Conservation (phyloP, 1,140 invertebrate genomes). For the Aphelenchoides besseyi region DNA sequence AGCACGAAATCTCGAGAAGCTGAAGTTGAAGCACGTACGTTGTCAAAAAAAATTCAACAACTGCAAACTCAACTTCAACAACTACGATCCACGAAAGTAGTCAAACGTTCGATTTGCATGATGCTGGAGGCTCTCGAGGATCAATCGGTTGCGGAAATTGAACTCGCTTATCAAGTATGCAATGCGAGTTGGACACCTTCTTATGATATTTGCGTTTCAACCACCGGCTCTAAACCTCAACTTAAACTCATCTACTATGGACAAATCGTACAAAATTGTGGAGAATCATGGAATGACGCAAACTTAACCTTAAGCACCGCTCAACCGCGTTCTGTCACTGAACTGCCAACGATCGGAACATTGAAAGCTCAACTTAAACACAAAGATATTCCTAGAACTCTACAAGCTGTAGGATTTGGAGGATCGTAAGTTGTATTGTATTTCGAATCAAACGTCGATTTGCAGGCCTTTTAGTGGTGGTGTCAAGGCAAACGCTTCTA, state of each 20-base stretch:
- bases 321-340: conserved; percentile 63
- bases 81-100: too few relatives aligned
- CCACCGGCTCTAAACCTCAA: conserved; percentile 19
- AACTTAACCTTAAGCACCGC: conserved; percentile 63
- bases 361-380: conserved; percentile 43
- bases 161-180: conserved; percentile 63
- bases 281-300: conserved; percentile 64
- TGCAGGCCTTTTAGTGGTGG: too few relatives aligned
- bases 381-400: too few relatives aligned
- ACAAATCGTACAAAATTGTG: conserved; percentile 62
- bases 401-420: too few relatives aligned
- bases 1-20: conserved; percentile 6
- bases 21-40: conserved; percentile 12
- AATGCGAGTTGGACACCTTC: conserved; percentile 62
- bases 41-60: conserved; percentile 26
- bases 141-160: conserved; percentile 30
- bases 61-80: conserved; percentile 24
- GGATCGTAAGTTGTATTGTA: too few relatives aligned
- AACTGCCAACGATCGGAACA: conserved; percentile 61
- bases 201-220: conserved; percentile 64
- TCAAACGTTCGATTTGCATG: conserved; percentile 11
- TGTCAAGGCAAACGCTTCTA: too few relatives aligned
- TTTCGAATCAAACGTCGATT: too few relatives aligned
- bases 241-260: conserved; percentile 63
- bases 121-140: conserved; percentile 30